Conservation (phyloP, 2,113 vertebrate genomes). For the Saguinus imperator region DNA sequence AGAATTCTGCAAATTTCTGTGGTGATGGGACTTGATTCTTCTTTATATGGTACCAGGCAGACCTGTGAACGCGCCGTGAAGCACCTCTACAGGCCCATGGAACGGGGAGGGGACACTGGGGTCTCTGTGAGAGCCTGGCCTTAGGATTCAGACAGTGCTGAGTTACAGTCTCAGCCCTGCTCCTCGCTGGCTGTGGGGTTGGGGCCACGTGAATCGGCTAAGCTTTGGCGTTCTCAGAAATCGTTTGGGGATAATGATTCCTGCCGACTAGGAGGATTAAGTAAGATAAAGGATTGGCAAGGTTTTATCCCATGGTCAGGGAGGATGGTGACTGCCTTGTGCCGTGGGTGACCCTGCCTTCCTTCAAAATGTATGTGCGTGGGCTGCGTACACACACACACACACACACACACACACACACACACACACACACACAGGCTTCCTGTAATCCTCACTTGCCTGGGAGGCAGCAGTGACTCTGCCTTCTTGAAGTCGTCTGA, state of each 20-base stretch:
- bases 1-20: fast-evolving
- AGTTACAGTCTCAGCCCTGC: not conserved
- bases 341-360: fast-evolving
- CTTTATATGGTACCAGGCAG: fast-evolving
- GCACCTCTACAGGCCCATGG: fast-evolving
- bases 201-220: fast-evolving
- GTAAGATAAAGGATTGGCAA: not conserved
- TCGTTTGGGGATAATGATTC: not conserved
- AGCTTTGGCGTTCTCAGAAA: not conserved
- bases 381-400: fast-evolving
- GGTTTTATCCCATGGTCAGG: not conserved
- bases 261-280: not conserved
- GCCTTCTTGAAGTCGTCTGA: not conserved
- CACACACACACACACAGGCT: not conserved
- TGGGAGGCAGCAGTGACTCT: not conserved
- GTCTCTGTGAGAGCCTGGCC: fast-evolving
- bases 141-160: not conserved
- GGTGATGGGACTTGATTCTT: not conserved
- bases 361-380: too few species aligned
- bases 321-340: not conserved
- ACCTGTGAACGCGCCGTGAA: fast-evolving
- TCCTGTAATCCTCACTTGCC: not conserved
- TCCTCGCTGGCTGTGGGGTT: fast-evolving
- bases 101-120: fast-evolving
- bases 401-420: too few species aligned